Evolutionary conservation across 2,888 invertebrate species (phyloP).

Genomic region (Panzeria rudis): DNA sequence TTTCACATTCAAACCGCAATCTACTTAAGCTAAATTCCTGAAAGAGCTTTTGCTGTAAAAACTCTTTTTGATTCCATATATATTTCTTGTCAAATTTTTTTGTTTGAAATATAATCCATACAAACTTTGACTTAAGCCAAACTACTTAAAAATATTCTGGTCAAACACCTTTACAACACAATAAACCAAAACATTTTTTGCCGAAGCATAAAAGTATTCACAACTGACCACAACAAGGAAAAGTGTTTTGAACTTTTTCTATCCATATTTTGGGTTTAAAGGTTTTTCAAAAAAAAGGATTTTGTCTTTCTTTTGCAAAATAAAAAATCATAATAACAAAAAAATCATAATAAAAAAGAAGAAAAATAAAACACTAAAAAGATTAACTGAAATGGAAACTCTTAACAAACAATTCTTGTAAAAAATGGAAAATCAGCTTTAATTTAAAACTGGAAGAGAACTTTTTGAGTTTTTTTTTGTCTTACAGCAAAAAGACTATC

Average conservation of each 20-base stretch:
- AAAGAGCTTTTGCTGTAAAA: slow-evolving; percentile 4
- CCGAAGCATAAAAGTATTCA: slow-evolving; percentile 19
- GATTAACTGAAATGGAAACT: slow-evolving; percentile 65
- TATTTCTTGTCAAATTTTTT: neutral
- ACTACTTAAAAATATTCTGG: slow-evolving; percentile 56
- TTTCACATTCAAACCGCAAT: slow-evolving; percentile 46
- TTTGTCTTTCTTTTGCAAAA: slow-evolving; percentile 15
- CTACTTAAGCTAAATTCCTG: slow-evolving; percentile 12
- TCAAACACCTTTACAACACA: slow-evolving; percentile 61
- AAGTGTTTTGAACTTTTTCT: slow-evolving; percentile 58
- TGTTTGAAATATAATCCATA: slow-evolving; percentile 54
- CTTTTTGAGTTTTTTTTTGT: slow-evolving; percentile 48
- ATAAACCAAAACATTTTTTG: slow-evolving; percentile 44
- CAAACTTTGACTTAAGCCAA: slow-evolving; percentile 27
- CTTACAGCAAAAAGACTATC: neutral
- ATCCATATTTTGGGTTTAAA: neutral
- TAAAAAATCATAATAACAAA: neutral
- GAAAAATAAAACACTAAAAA: slow-evolving; percentile 39
- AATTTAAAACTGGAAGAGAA: slow-evolving; percentile 46
- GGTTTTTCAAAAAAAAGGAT: slow-evolving; percentile 27
- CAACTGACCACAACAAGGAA: slow-evolving; percentile 57
- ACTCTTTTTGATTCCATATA: neutral
- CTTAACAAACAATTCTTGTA: slow-evolving; percentile 9
- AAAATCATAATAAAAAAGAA: slow-evolving; percentile 15
- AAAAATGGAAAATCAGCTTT: slow-evolving; percentile 29